phyloP scores from a whole-genome alignment of 2,888 invertebrate species.

The Xanthorhoe designata region DNA sequence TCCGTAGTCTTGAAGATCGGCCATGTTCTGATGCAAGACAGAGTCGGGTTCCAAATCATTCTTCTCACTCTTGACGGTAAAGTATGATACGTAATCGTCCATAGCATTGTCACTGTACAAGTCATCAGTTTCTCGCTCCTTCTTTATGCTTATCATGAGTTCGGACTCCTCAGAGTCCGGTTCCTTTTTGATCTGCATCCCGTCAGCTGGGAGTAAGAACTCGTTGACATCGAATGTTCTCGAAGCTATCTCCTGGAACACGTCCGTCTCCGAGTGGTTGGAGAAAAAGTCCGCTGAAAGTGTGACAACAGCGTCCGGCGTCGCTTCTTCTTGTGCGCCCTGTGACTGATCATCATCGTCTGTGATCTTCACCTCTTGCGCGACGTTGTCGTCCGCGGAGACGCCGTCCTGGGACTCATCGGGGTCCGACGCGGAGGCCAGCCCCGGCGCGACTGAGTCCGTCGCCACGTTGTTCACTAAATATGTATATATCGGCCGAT shows the following conservation, averaged over 20 bases:
- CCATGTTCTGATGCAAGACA: slow-evolving; percentile 85
- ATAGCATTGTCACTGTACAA: slow-evolving; percentile 78
- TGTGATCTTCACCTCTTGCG: slow-evolving; percentile 75
- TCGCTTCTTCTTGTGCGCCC: slow-evolving; percentile 36
- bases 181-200: slow-evolving; percentile 77
- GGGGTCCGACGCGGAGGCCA: slow-evolving; percentile 61
- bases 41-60: slow-evolving; percentile 71
- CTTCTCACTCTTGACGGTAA: slow-evolving; percentile 67
- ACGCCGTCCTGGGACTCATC: slow-evolving; percentile 66
- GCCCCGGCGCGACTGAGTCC: slow-evolving; percentile 73
- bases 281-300: slow-evolving; percentile 71
- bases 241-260: slow-evolving; percentile 74
- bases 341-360: slow-evolving; percentile 62
- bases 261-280: slow-evolving; percentile 70
- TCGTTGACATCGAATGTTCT: slow-evolving; percentile 80
- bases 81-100: slow-evolving; percentile 74
- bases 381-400: slow-evolving; percentile 78
- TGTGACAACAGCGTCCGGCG: slow-evolving; percentile 73
- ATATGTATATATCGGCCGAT: slow-evolving; percentile 76
- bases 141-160: slow-evolving; percentile 61
- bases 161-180: slow-evolving; percentile 46
- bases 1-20: slow-evolving; percentile 85
- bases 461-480: slow-evolving; percentile 80
- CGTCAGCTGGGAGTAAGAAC: slow-evolving; percentile 67
- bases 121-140: slow-evolving; percentile 66